Base-by-base conservation (phyloP, 2,113 vertebrate genomes). In the Plestiodon gilberti region DNA sequence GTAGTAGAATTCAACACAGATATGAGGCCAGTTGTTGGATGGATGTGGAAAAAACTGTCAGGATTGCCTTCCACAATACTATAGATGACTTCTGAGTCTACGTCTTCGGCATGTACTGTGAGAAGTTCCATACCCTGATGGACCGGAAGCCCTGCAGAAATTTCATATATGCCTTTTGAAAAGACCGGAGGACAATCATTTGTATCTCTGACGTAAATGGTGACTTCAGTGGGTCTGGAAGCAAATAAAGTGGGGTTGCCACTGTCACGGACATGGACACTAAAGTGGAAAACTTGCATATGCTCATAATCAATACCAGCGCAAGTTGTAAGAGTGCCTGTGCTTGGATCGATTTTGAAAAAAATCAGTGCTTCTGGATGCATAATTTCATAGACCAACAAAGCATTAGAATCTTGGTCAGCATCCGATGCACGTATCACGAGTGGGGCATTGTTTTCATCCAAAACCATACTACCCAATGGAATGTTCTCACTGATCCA, bases 151-250 rank as follows among this genome's bases (percentile, higher is more conserved):
- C 95, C 89, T 78, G 98, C 55, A 43, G 95, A 95, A 81, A 96
- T 76, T 87, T 98, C 94, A 0, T 99, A 99, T 10, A 86, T 78
- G 2, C 96, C 93, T 81, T 94, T 88, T 69, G 85, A 87, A 93
- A 99, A 99, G 78, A 95, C 95, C 13, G 99, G 99, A 14, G 98
- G 97, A 64, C 96, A 98, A 90, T 99, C 99, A 35, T 99, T 99
- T 81, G 98, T 92, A 55, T 99, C 97, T 85, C 96, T 95, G 76
- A 99, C 77, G 0, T 90, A 94, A 79, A 99, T 94, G 6, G 94
- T 97, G 91, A 99, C 97, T 90, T 95, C 97, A 88, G 97, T 96
- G 40, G 98, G 96, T 91, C 96, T 96, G 35, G 95, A 92, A 48
- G 98, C 97, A n/a, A 96, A 98, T 84, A 98, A 95, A 9, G 93